A percentile compares a stretch with the other conserved stretches of the same genome.
These are phyloP conservation scores for Thamnophis elegans DNA, from an alignment of 2,797 vertebrate species.

Conservation along the genomic window DNA sequence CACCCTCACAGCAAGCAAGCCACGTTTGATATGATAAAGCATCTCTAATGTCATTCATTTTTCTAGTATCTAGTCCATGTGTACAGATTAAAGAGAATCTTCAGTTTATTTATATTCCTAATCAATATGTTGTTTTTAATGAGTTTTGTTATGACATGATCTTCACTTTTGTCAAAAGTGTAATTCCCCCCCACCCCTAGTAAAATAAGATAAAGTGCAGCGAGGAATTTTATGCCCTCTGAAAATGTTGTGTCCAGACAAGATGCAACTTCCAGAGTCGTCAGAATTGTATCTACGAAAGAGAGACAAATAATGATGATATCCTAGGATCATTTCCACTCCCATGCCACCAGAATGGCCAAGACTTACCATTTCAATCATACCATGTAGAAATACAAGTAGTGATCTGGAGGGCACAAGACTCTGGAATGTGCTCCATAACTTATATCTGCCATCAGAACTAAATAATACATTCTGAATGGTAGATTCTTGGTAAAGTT, in stretches of 20 bases:
- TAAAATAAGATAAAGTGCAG: not conserved
- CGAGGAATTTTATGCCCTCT: not conserved
- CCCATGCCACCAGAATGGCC: not conserved
- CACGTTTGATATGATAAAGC: not conserved
- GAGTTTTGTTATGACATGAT: not conserved
- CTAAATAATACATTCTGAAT: not conserved
- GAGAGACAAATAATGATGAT: not conserved
- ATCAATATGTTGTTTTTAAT: not conserved
- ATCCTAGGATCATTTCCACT: not conserved
- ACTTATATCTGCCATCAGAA: not conserved
- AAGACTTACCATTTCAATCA: not conserved
- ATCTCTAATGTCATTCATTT: not conserved
- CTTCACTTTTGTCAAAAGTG: not conserved
- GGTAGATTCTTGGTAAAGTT: not conserved
- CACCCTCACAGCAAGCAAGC: too few relatives aligned
- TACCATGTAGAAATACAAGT: not conserved
- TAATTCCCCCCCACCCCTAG: not conserved
- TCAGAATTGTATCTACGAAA: not conserved
- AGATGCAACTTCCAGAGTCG: not conserved
- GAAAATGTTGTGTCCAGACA: not conserved
- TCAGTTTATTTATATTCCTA: not conserved
- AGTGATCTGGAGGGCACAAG: not conserved
- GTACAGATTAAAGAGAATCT: not conserved
- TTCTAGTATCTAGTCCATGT: not conserved
- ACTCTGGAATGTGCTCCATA: not conserved